Evolutionary conservation across 2,888 invertebrate genomes (phyloP), one percentile per base, ranked within the genome.

Genomic region (Cheilosia soror): DNA sequence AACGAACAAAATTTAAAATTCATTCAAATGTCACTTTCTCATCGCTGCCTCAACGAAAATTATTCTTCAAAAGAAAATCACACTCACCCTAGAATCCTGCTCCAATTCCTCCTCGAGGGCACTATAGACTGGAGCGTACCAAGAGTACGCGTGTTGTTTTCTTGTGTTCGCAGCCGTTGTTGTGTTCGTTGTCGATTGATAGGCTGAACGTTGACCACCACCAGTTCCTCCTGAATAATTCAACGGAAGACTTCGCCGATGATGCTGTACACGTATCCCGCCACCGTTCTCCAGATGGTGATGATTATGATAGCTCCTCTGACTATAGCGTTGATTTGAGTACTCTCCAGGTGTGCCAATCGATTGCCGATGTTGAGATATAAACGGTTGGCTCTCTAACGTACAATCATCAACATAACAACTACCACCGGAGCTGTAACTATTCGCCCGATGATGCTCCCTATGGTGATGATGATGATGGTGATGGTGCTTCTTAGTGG

Each of bases 61-160:
- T 9, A 7, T 51, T 11, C 27, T 3, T 4, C 6, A 27, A 51
- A 49, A 40, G 51, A 15, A 13, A 49, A 37, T 9, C 6, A 37
- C 4, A 40, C 91, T 90, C 85, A 92, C 92, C 90, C 91, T 90
- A 88, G 91, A 92, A 88, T 92, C 91, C 88, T 92, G 92, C 89
- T 92, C 92, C 88, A 91, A 90, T 90, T 92, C 92, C 90, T 92
- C 92, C 90, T 92, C 91, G 87, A 92, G 91, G 76, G 92, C 92
- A 89, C 92, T 92, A 71, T 92, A 92, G 53, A 92, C 92, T 42
- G 92, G 92, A 87, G 91, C 92, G 91, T 92, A 92, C 92, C 92
- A 92, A 68, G 92, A 92, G 90, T 92, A 91, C 89, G 92, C 90
- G 88, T 91, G 90, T 85, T 92, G 92, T 81, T 92, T 92, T 53